Evolutionary conservation across 2,113 vertebrate species (phyloP).

Genomic region (Anguilla rostrata): DNA sequence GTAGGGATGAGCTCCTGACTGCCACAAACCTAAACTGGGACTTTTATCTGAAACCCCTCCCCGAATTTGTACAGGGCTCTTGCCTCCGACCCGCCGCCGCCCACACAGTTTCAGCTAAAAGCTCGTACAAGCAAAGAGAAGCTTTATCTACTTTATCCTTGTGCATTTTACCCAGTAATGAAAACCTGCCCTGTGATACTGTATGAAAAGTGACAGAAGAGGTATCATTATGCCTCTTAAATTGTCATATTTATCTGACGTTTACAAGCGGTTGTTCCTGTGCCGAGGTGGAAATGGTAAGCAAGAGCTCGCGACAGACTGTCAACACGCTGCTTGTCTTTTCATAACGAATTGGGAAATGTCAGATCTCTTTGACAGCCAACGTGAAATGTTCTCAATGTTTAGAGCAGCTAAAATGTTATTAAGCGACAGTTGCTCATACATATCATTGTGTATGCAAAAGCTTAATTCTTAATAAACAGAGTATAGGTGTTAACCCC

Average conservation of each 20-base stretch:
- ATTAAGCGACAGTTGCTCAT: neutral
- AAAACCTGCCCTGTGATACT: neutral
- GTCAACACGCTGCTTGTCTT: neutral
- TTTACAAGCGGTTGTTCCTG: too few relatives aligned
- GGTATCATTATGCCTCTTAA: neutral
- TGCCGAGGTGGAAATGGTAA: too few relatives aligned
- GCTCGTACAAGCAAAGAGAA: neutral
- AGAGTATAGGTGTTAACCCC: too few relatives aligned
- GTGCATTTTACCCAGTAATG: neutral
- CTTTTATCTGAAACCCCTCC: neutral
- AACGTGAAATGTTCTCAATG: constrained; percentile 14
- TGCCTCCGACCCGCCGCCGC: too few relatives aligned
- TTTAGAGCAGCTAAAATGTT: neutral
- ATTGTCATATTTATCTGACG: neutral
- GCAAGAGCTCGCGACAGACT: neutral
- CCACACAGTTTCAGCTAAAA: neutral
- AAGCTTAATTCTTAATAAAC: neutral
- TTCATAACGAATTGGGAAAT: neutral
- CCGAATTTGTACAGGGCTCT: neutral
- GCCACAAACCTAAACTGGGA: neutral
- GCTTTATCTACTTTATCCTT: neutral
- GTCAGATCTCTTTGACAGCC: neutral
- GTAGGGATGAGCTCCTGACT: too few relatives aligned
- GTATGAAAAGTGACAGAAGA: neutral
- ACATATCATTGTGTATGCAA: neutral